Evolutionary conservation across 2,113 vertebrate genomes (phyloP), one percentile per base, ranked within the genome.

Genomic region (Paedocypris sp.): DNA sequence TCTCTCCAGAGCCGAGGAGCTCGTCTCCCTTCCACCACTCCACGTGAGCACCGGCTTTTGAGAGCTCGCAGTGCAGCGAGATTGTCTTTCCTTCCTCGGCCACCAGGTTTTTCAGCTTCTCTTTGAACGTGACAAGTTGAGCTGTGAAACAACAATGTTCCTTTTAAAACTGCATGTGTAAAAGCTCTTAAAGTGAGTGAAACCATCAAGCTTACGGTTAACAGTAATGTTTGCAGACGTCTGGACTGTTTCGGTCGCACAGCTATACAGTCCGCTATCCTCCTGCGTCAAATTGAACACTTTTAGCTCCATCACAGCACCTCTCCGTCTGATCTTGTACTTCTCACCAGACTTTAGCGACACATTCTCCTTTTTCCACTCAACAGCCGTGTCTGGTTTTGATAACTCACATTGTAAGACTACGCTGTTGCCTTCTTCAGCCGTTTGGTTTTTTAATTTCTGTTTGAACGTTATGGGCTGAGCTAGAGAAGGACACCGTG

Each of bases 11-110:
- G 46, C 67, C 75, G 4, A 96, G 78, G 4, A 83, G 74, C 18
- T 81, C 61, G 1, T 86, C 83, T 0, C 79, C 78, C 71, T 81
- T 93, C 72, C 81, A 86, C 91, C 93, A 96, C 69, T 88, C 85
- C 4, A 90, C 87, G 0, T 58, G 62, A 10, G 73, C 75, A 39
- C 80, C 77, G 0, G 80, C 11, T 67, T 80, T 90, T 12, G 89
- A 90, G 62, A 94, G 75, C 78, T 91, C 88, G 5, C 91, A 91
- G 52, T 80, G 85, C 59, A 94, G 65, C 1, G 78, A 82, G 10
- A 85, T 82, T 0, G 73, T 79, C 57, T 79, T 88, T 0, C 89
- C 89, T 74, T 94, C 91, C 1, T 89, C 87, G 3, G 78, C 77
- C 50, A 83, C 71, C 26, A 87, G 77, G 0, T 86, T 87, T 78